Base-by-base conservation (phyloP, 2,797 vertebrate species). In the Liparis tanakae region DNA sequence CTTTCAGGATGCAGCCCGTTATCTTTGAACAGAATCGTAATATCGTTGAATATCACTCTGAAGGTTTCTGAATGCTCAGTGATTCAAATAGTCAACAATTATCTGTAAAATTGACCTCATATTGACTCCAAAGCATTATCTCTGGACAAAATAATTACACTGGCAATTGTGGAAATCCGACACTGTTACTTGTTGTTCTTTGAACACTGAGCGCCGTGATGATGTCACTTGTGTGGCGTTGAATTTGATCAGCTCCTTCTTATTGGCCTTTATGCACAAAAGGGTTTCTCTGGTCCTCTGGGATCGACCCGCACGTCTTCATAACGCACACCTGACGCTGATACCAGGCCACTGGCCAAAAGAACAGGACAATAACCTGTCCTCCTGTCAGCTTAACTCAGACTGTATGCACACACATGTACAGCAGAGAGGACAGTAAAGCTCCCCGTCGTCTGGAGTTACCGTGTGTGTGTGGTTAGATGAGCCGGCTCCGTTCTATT, bases 291-390 rank as follows among this genome's bases (percentile, higher is more conserved):
- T 10, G 50, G 25, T 63, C 68, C 66, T 80, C 7, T 1, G 57
- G 58, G 73, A 80, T 44, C 25, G 43, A 62, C 66, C 74, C 71
- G 54, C 62, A 58, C 59, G 39, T 59, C 46, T 66, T 78, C 30
- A 82, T 51, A 77, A 72, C 20, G 46, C 62, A 78, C 60, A 69
- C 44, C 65, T 86, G 84, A 81, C 10, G 36, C 68, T 51, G n/a
- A 61, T 18, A 44, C 41, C 14, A 4, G 4, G 62, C 33, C 76
- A 71, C 66, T 12, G 13, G 67, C 50, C 60, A 81, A 22, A 64
- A 61, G 50, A 65, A 18, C n/a, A 22, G 17, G 22, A 59, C 55
- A 34, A 50, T 41, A 72, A 59, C n/a, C 9, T 48, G 5, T 3
- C 50, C 22, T n/a, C 41, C 36, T 73, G 44, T 70, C 12, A 65